Conservation (phyloP, 2,888 invertebrate genomes). For the Leptopterna dolabrata region DNA sequence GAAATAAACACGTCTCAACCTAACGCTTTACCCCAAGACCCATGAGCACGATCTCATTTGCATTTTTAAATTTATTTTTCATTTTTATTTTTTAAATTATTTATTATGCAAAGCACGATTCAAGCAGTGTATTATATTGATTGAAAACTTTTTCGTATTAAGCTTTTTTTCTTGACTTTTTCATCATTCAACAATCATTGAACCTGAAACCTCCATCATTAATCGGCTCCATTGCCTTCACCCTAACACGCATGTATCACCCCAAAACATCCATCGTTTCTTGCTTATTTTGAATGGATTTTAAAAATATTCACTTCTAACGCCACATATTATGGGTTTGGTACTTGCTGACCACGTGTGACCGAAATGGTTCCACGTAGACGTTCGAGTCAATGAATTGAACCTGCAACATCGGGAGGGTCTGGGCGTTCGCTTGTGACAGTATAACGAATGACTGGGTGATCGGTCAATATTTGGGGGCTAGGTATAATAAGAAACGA, state of each 20-base stretch:
- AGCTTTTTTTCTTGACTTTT: not conserved
- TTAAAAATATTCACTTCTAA: no score
- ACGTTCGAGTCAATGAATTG: no score
- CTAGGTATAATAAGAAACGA: not conserved
- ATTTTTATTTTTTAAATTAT: not conserved
- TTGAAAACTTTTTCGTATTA: not conserved
- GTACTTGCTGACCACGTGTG: no score
- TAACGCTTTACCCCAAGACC: not conserved
- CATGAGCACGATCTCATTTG: slow-evolving; percentile 11
- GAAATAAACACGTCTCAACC: slow-evolving; percentile 1
- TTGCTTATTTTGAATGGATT: not conserved
- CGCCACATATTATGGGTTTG: no score
- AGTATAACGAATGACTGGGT: not conserved
- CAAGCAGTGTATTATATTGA: not conserved
- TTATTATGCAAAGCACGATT: not conserved
- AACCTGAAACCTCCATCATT: no score
- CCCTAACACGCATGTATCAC: not conserved
- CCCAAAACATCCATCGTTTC: not conserved
- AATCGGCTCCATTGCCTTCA: not conserved
- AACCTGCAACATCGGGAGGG: not conserved
- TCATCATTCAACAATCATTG: not conserved
- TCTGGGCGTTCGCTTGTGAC: not conserved
- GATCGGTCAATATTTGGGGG: not conserved
- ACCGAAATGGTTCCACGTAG: no score
- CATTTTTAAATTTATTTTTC: no score